phyloP scores from a whole-genome alignment of 2,113 vertebrate genomes.

The Phylloscopus whistleri region DNA sequence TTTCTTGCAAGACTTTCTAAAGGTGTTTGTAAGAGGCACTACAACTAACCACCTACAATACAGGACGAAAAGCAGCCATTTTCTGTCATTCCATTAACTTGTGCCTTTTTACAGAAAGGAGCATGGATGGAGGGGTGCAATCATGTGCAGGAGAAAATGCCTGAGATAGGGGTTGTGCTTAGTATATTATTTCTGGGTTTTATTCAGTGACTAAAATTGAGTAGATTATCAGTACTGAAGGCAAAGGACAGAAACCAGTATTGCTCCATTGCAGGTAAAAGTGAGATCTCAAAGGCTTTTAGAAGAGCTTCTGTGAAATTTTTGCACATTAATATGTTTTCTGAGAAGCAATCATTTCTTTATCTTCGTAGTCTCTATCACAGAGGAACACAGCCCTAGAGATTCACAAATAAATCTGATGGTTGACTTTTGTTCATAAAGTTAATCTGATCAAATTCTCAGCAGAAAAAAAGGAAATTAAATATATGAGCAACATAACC shows the following conservation, averaged over 20 bases:
- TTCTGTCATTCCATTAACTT: background rate
- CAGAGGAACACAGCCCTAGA: background rate
- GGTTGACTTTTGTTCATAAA: background rate
- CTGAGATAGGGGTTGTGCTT: background rate
- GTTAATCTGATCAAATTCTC: constrained; percentile 7
- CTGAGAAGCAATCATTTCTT: background rate
- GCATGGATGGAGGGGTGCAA: background rate
- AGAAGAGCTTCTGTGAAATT: background rate
- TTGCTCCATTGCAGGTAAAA: background rate
- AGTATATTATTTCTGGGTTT: background rate
- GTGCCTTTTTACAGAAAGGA: background rate
- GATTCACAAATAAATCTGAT: background rate
- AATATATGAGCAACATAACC: background rate
- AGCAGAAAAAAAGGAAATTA: background rate
- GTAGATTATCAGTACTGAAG: background rate
- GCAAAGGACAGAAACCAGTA: background rate
- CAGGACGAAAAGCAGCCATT: background rate
- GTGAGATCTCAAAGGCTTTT: background rate
- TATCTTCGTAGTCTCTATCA: background rate
- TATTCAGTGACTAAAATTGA: background rate
- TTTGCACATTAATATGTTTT: background rate
- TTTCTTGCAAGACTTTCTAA: background rate
- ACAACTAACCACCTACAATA: background rate
- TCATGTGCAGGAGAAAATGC: background rate
- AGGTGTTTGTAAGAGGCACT: background rate